Evolutionary conservation across 2,888 invertebrate genomes (phyloP).

Genomic region (Rhagium mordax): DNA sequence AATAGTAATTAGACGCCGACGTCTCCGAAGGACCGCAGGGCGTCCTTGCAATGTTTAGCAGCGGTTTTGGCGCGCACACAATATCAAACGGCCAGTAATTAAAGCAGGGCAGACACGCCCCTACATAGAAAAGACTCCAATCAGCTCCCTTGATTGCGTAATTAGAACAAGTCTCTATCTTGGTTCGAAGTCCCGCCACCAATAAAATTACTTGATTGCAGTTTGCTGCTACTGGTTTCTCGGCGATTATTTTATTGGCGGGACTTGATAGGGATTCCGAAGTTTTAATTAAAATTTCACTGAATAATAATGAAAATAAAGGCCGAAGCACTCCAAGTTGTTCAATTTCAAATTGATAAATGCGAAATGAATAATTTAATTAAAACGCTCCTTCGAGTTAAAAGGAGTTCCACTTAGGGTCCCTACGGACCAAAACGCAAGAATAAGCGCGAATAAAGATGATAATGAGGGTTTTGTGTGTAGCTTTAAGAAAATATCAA

Average conservation of each 20-base stretch:
- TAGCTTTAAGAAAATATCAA: neutral
- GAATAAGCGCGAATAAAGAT: conserved; percentile 1
- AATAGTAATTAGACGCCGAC: conserved; percentile 38
- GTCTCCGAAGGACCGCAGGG: conserved; percentile 21
- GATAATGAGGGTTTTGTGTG: conserved; percentile 15
- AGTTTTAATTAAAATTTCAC: conserved; percentile 16
- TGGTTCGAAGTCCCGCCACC: conserved; percentile 61
- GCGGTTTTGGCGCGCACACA: conserved; percentile 42
- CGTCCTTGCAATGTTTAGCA: conserved; percentile 25
- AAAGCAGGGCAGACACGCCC: conserved; percentile 66
- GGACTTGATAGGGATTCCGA: conserved; percentile 24
- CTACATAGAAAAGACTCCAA: conserved; percentile 62
- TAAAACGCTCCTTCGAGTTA: conserved; percentile 6
- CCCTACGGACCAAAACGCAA: conserved; percentile 2
- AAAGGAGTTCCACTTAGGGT: neutral
- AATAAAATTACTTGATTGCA: conserved; percentile 64
- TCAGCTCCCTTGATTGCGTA: conserved; percentile 68
- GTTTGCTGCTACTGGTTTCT: conserved; percentile 60
- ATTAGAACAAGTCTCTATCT: conserved; percentile 68
- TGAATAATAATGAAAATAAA: conserved; percentile 16
- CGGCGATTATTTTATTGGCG: conserved; percentile 34
- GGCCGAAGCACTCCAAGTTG: conserved; percentile 29
- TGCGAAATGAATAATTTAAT: conserved; percentile 31
- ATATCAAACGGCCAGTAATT: conserved; percentile 64
- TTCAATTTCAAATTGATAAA: conserved; percentile 27